These are phyloP conservation scores for Sus cebifrons DNA, from an alignment of 2,797 vertebrate species.

Conservation along the genomic window DNA sequence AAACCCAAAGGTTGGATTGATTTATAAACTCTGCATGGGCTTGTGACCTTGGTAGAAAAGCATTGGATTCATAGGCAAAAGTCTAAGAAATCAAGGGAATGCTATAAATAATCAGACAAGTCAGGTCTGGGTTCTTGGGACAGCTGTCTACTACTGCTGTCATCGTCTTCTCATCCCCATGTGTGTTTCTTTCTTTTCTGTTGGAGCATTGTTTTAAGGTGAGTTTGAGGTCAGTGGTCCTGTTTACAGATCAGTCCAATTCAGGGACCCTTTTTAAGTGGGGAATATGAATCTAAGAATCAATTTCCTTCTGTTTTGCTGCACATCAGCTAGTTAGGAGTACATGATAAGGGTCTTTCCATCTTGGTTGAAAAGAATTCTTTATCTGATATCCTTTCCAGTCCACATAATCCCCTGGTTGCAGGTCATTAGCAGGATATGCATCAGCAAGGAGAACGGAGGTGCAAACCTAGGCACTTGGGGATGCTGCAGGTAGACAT, in stretches of 20 bases:
- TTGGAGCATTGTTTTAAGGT: neutral
- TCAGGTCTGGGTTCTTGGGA: neutral
- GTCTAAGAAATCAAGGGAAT: neutral
- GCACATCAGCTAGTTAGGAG: neutral
- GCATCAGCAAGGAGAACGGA: no score
- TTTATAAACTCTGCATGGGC: neutral
- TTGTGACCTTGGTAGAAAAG: neutral
- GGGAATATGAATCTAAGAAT: neutral
- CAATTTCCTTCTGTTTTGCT: neutral
- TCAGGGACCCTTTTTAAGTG: neutral
- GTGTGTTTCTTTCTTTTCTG: neutral
- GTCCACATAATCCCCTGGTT: neutral
- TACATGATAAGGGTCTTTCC: neutral
- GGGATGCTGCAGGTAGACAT: no score
- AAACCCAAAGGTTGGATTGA: neutral
- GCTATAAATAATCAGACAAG: neutral
- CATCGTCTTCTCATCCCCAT: neutral
- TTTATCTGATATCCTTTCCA: neutral
- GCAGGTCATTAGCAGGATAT: neutral
- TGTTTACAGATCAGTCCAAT: neutral
- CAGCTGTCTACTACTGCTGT: neutral
- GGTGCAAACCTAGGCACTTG: no score
- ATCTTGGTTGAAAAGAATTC: neutral
- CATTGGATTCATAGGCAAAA: neutral
- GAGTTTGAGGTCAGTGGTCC: neutral